Conservation (phyloP, 2,797 vertebrate species). For the Malacoraja senta region DNA sequence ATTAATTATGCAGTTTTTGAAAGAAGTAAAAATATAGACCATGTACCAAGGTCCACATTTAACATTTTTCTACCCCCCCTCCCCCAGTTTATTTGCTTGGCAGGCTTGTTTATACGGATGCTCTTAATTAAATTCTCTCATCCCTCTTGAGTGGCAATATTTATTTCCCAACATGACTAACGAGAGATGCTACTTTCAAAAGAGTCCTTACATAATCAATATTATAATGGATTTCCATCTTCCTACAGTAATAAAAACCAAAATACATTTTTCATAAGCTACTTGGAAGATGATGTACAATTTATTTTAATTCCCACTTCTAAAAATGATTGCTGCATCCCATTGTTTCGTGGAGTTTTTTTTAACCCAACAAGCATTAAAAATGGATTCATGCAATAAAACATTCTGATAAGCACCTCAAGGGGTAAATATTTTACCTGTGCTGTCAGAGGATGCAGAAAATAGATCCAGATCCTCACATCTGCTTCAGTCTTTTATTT, state of each 20-base stretch:
- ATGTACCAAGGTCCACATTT: background rate
- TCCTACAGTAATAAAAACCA: background rate
- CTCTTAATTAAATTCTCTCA: background rate
- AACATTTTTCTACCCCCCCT: background rate
- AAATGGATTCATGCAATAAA: background rate
- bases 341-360: background rate
- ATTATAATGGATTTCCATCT: background rate
- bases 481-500: background rate
- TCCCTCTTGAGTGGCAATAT: background rate
- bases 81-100: no score
- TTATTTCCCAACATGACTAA: background rate
- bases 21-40: background rate
- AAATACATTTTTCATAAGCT: background rate
- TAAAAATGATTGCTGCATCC: background rate
- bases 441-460: background rate
- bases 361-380: background rate
- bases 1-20: background rate
- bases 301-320: background rate
- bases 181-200: background rate
- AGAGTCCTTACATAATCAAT: background rate
- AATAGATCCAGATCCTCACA: background rate
- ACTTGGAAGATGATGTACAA: background rate
- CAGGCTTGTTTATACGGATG: background rate
- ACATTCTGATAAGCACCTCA: background rate
- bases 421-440: slow-evolving; percentile 21